Evolutionary conservation across 2,113 vertebrate genomes (phyloP).

Genomic region (Stegostoma tigrinum): DNA sequence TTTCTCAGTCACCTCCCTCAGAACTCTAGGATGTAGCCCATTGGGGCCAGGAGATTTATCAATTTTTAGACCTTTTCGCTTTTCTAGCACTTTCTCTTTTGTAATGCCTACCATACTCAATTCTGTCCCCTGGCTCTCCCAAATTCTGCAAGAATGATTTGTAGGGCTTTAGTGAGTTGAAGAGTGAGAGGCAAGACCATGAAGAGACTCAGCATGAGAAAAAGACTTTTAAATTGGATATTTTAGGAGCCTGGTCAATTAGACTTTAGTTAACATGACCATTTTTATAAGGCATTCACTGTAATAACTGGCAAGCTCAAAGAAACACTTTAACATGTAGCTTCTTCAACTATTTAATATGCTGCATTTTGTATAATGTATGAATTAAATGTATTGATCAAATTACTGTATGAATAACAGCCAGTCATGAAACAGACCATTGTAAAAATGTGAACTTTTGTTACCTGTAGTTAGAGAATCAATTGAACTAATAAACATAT

Average conservation of each 20-base stretch:
- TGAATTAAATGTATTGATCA: neutral
- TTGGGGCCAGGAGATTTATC: too few species aligned
- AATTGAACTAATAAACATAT: neutral
- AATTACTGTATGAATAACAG: neutral
- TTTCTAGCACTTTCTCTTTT: too few species aligned
- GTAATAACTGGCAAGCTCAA: neutral
- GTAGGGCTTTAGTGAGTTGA: neutral
- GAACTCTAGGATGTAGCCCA: too few species aligned
- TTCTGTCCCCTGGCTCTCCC: too few species aligned
- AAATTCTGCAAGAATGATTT: neutral
- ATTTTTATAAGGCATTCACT: neutral
- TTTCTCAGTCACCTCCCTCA: too few species aligned
- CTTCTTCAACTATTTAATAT: neutral
- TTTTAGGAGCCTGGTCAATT: neutral
- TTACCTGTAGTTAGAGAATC: neutral
- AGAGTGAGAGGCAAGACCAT: neutral
- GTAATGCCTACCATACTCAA: too few species aligned
- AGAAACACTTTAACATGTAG: neutral
- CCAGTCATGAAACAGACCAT: neutral
- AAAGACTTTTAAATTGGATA: neutral
- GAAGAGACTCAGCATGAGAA: neutral
- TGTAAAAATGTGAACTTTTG: neutral
- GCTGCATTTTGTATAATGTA: neutral
- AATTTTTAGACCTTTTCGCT: too few species aligned
- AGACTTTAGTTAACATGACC: neutral